A percentile compares a stretch with the other conserved stretches of the same genome.
Conservation (phyloP, 2,113 vertebrate species). For the Orientallactaga bullata region DNA sequence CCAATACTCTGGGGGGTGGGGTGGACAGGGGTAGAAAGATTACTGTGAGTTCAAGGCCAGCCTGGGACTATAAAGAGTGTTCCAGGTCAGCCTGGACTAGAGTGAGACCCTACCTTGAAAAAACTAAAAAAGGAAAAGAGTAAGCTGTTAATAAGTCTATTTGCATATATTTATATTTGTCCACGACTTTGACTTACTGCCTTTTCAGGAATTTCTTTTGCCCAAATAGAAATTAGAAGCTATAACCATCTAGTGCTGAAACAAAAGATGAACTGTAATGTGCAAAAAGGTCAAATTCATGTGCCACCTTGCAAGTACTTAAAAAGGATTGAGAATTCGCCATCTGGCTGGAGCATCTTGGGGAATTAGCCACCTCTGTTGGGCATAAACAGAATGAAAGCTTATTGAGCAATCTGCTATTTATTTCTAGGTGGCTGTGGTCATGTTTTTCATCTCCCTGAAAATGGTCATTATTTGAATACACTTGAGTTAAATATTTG, state of each 20-base stretch:
- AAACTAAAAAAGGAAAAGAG: background rate
- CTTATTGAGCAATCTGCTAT: constrained; percentile 29
- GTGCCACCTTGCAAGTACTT: constrained; percentile 54
- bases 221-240: constrained; percentile 29
- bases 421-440: constrained; percentile 41
- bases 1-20: too few relatives aligned
- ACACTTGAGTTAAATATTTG: background rate
- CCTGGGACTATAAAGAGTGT: too few relatives aligned
- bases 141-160: background rate
- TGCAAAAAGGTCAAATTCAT: constrained; percentile 57
- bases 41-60: too few relatives aligned
- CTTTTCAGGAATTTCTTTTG: constrained; percentile 43
- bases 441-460: background rate
- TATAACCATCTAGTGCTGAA: background rate
- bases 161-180: background rate
- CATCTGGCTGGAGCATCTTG: constrained; percentile 53
- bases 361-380: constrained; percentile 52
- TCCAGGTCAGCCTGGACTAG: background rate
- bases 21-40: background rate
- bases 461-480: constrained; percentile 40
- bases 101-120: background rate
- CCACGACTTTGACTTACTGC: constrained; percentile 37
- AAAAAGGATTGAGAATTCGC: constrained; percentile 69
- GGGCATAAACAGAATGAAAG: constrained; percentile 56
- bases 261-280: constrained; percentile 51